These are phyloP conservation scores for Ctena decussata DNA, from an alignment of 2,888 invertebrate species.

Conservation along the genomic window DNA sequence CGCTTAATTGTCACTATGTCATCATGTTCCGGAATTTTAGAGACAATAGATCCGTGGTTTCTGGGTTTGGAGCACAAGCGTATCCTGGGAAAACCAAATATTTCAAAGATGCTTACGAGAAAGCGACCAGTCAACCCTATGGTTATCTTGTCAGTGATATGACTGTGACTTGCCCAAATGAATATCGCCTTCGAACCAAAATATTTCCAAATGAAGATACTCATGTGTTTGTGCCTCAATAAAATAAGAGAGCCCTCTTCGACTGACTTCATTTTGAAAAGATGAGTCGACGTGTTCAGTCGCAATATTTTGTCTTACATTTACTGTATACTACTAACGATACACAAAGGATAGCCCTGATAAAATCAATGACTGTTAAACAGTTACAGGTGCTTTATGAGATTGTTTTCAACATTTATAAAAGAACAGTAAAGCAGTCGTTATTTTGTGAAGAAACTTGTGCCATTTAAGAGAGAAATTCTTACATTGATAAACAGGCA, in stretches of 20 bases:
- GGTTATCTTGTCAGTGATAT: too few relatives aligned
- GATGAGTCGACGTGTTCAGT: constrained; percentile 18
- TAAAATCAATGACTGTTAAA: constrained; percentile 14
- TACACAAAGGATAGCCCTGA: constrained; percentile 19
- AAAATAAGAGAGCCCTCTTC: background rate
- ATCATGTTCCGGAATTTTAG: too few relatives aligned
- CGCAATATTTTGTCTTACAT: constrained; percentile 8
- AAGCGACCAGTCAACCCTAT: too few relatives aligned
- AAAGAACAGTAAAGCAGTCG: constrained; percentile 1
- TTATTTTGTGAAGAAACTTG: background rate
- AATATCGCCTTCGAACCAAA: constrained; percentile 17
- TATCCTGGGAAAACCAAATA: too few relatives aligned
- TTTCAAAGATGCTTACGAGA: too few relatives aligned
- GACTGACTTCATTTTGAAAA: background rate
- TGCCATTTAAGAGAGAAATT: constrained; percentile 16
- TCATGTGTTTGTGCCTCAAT: background rate
- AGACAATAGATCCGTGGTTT: too few relatives aligned
- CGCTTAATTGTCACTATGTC: too few relatives aligned
- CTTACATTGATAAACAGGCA: constrained; percentile 7
- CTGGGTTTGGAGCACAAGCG: too few relatives aligned
- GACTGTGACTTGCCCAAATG: too few relatives aligned
- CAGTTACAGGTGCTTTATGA: constrained; percentile 9
- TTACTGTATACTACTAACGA: constrained; percentile 17
- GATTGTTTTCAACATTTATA: constrained; percentile 20
- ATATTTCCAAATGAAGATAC: constrained; percentile 28